Base-by-base conservation (phyloP, 1,140 invertebrate genomes). In the Brachionus asplanchnoidis region DNA sequence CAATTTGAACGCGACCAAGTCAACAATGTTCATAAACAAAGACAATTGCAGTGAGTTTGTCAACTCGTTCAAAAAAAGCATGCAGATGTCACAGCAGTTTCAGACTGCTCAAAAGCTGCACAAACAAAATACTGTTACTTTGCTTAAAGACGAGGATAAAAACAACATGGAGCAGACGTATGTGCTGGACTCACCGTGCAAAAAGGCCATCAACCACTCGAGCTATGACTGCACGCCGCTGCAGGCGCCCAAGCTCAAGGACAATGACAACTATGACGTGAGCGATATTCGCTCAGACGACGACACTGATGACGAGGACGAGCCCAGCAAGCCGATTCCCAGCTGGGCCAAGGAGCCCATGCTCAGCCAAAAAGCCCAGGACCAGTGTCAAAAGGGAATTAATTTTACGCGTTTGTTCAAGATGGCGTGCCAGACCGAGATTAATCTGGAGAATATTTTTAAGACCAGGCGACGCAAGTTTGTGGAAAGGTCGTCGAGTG, bases 231-330 rank as follows among this genome's bases (percentile, higher is more conserved):
- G 53, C 23, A 82, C 79, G 9, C 79, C 79, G 5, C 42, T 82
- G 26, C 79, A 82, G 53, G 23, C 53, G 12, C 50, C 79, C 7
- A 82, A 26, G 40, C 40, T 82, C 8, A 82, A 44, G 36, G 79
- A 86, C 83, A 75, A 80, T 12, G 80, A 87, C 20, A 86, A 86
- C 84, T 87, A 87, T 79, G 85, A 86, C 42, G 86, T 87, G n/a
- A 80, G 75, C 70, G 86, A 87, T 68, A 73, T 87, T 28, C 44
- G 85, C n/a, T 87, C 86, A 20, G 86, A 85, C 50, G 86, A 87
- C 73, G 86, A 86, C 1, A 87, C 86, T 2, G 86, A 87, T 68
- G 86, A 87, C 70, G 86, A 87, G 23, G 36, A 40, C 7, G 79
- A 75, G 12, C 86, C 86, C 1, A 86, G 80, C n/a, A 87, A 87